These are phyloP conservation scores for Potorous gilbertii DNA, from an alignment of 2,797 vertebrate species.

Conservation along the genomic window DNA sequence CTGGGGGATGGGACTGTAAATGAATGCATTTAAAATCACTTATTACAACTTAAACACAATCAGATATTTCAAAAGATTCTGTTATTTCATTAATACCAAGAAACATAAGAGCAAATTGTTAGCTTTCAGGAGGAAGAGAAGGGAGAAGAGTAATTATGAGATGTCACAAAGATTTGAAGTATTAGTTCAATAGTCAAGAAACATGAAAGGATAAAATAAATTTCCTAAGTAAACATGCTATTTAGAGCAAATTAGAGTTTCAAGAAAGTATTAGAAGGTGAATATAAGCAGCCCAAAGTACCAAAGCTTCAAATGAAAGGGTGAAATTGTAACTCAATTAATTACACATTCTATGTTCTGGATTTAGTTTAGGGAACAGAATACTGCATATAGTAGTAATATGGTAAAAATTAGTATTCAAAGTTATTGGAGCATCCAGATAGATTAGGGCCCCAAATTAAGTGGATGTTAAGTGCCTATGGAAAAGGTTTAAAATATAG, in stretches of 20 bases:
- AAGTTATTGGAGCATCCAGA: constrained; percentile 42
- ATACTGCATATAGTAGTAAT: constrained; percentile 3
- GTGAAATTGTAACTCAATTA: constrained; percentile 23
- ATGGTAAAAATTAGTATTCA: constrained; percentile 19
- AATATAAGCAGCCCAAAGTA: constrained; percentile 45
- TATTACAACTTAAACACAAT: constrained; percentile 64
- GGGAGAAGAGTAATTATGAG: constrained; percentile 52
- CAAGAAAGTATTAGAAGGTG: constrained; percentile 38
- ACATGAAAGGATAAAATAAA: constrained; percentile 43
- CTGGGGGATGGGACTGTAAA: constrained; percentile 92
- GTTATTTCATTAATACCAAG: constrained; percentile 67
- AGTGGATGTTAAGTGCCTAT: constrained; percentile 22
- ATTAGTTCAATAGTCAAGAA: constrained; percentile 53
- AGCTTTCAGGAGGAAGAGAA: constrained; percentile 67
- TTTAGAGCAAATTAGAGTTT: constrained; percentile 37
- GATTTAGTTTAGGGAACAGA: background rate
- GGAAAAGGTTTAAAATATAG: constrained; percentile 38
- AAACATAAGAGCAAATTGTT: constrained; percentile 70
- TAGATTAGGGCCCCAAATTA: constrained; percentile 44
- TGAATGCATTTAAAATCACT: constrained; percentile 82
- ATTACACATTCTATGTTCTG: background rate
- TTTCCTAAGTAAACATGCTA: constrained; percentile 44
- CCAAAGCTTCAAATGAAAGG: constrained; percentile 50
- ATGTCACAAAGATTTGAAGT: constrained; percentile 54
- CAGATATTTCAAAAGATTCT: constrained; percentile 39